Evolutionary conservation across 2,888 invertebrate genomes (phyloP).

Genomic region (Synergus gifuensis): DNA sequence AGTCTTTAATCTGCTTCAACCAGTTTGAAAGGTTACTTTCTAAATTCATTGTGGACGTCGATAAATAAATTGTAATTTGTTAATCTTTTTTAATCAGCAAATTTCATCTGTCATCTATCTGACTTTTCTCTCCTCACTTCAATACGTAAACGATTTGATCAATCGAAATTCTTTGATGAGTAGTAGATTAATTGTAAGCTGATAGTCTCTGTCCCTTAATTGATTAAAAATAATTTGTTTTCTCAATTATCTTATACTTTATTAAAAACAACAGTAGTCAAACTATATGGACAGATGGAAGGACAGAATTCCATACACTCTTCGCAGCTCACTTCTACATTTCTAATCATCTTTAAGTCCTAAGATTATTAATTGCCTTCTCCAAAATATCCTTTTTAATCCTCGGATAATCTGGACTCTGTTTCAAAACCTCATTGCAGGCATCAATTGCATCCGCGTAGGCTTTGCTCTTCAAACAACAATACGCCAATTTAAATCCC

Average conservation of each 20-base stretch:
- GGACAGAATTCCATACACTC: background rate
- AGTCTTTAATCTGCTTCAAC: conserved; percentile 2
- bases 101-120: background rate
- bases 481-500: conserved; percentile 95
- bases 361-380: conserved; percentile 88
- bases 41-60: background rate
- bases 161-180: too few relatives aligned
- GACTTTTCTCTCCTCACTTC: background rate
- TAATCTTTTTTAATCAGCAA: too few relatives aligned
- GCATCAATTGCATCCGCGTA: conserved; percentile 96
- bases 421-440: conserved; percentile 89
- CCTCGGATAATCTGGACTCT: conserved; percentile 93
- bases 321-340: background rate
- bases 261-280: background rate
- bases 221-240: background rate
- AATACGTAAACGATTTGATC: background rate
- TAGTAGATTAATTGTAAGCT: too few relatives aligned
- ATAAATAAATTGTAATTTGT: background rate
- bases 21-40: background rate
- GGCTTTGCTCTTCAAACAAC: conserved; percentile 92
- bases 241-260: background rate
- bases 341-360: conserved; percentile 79
- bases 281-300: background rate
- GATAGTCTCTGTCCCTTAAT: too few relatives aligned
- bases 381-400: conserved; percentile 96